Evolutionary conservation across 2,888 invertebrate species (phyloP), one percentile per base, ranked within the genome.

Genomic region (Arge pagana): DNA sequence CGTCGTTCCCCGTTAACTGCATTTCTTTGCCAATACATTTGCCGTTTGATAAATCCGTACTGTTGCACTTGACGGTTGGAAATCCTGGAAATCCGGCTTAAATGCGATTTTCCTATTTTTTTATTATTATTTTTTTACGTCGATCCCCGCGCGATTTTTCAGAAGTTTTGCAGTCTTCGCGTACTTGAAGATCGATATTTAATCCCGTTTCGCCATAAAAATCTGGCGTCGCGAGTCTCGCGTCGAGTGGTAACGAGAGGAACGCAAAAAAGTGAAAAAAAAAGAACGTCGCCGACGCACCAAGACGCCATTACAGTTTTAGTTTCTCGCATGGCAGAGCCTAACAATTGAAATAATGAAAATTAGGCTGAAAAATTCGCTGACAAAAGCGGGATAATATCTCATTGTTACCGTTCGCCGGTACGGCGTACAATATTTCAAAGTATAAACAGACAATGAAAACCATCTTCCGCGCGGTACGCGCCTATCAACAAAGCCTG

Each of bases 381-480:
- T 57, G 61, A 67, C 63, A 63, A 64, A 68, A 62, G 59, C 57
- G 39, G 51, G 39, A 51, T 33, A 33, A 33, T 33, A 33, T 33
- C 33, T 33, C 33, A 33, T 33, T 33, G 33, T 33, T 33, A 33
- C 33, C 33, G 33, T 10, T 33, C 19, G 42, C 57, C 67, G 70
- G 70, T 68, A 69, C 66, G 63, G 57, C 52, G 62, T 60, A 69
- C 70, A 70, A 73, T 72, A 72, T 72, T 72, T 72, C 72, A 72
- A 73, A 72, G 69, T 72, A 62, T 65, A 64, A 64, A 59, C 61
- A 62, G 63, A 65, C 66, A 66, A 66, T 64, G 64, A 63, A 50
- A 65, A 66, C 66, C 66, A 65, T 66, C 66, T 66, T 54, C 60
- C 61, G 54, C 65, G 57, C 43, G 16, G 24, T 18, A 28, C 18